Conservation (phyloP, 2,797 vertebrate genomes). For the Halcyon leucocephala region DNA sequence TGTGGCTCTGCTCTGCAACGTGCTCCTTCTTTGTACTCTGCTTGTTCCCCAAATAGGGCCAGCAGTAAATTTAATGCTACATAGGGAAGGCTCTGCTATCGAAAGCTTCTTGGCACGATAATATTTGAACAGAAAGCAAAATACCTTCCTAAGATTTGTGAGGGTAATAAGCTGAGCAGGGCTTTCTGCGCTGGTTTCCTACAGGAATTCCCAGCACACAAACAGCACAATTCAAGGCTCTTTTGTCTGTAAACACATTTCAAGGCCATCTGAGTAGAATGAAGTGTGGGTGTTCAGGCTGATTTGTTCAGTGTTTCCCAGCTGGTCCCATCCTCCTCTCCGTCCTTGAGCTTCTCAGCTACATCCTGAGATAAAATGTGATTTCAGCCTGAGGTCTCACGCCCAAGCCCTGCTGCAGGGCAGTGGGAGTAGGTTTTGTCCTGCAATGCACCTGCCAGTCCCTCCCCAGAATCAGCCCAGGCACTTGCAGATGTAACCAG, state of each 20-base stretch:
- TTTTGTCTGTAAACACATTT: not conserved
- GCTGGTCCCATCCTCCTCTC: not conserved
- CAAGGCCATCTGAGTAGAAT: slow-evolving; percentile 8
- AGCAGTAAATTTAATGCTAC: not conserved
- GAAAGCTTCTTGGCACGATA: not conserved
- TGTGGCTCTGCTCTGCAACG: not conserved
- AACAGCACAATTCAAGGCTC: not conserved
- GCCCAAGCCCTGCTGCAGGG: not conserved
- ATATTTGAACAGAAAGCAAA: not conserved
- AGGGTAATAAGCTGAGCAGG: not conserved
- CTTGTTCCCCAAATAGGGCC: not conserved
- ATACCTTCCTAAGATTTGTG: not conserved
- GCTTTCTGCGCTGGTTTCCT: not conserved
- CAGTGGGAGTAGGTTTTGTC: not conserved
- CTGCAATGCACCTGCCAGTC: not conserved
- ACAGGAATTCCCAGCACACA: not conserved
- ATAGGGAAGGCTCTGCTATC: not conserved
- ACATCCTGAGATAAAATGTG: not conserved
- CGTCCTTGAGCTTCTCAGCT: not conserved
- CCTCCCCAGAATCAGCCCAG: rapidly evolving
- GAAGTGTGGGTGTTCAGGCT: not conserved
- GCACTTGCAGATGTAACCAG: not conserved
- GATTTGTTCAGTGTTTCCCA: not conserved
- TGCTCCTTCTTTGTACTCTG: not conserved
- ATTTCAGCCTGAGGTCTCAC: not conserved